Percentiles rank a stretch among this genome's conserved stretches.
Conservation (phyloP, 2,888 invertebrate species). For the Griposia aprilina region DNA sequence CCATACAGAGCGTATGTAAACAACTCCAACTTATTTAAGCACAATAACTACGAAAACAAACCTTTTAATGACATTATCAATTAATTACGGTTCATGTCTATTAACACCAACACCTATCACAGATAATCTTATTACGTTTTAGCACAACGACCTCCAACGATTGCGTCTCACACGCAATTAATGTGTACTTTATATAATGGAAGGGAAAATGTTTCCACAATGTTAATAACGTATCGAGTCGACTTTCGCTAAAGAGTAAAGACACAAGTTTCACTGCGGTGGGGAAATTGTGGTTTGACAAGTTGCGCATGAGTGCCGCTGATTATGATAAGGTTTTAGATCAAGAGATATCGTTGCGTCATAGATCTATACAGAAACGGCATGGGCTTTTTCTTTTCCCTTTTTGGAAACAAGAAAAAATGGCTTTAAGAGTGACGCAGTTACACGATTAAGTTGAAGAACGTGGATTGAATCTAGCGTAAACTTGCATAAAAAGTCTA, state of each 20-base stretch:
- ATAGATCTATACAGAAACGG: constrained; percentile 39
- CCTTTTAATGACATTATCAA: constrained; percentile 40
- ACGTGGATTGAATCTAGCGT: background rate
- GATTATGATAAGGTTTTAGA: constrained; percentile 66
- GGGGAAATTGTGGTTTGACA: constrained; percentile 70
- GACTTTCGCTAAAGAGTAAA: constrained; percentile 82
- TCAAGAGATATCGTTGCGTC: constrained; percentile 65
- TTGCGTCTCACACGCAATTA: constrained; percentile 45
- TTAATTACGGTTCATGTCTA: constrained; percentile 41
- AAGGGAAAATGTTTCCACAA: constrained; percentile 83
- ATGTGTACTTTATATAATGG: constrained; percentile 54
- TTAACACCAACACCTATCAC: constrained; percentile 28
- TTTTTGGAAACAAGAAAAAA: background rate
- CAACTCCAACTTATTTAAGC: background rate
- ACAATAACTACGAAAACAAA: constrained; percentile 27
- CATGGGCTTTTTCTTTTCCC: constrained; percentile 17
- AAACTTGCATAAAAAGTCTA: no score
- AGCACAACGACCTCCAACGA: constrained; percentile 45
- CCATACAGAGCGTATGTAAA: background rate
- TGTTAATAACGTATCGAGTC: constrained; percentile 75
- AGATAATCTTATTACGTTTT: constrained; percentile 56
- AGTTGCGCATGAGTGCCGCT: constrained; percentile 62
- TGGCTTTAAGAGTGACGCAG: background rate
- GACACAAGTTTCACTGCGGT: constrained; percentile 68
- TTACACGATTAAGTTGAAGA: background rate